These are phyloP conservation scores for Stenurella melanura DNA, from an alignment of 2,888 invertebrate genomes.

Conservation along the genomic window DNA sequence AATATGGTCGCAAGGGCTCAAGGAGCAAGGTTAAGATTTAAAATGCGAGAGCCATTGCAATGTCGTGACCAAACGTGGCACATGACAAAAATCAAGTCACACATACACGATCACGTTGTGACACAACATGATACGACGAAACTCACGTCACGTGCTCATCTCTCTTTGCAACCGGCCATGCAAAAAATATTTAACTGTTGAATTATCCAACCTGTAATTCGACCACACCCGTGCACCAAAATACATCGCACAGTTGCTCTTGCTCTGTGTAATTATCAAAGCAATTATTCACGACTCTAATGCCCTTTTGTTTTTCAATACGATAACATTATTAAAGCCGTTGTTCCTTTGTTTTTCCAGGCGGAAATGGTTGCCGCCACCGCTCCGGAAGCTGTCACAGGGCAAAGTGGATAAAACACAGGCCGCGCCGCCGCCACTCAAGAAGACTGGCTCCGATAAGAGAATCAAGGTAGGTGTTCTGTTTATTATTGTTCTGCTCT, in stretches of 20 bases:
- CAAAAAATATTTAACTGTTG: background rate
- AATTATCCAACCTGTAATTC: background rate
- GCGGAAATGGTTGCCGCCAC: conserved; percentile 92
- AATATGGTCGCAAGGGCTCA: no score
- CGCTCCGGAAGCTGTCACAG: conserved; percentile 91
- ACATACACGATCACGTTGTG: no score
- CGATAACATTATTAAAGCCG: conserved; percentile 27
- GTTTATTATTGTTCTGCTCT: conserved; percentile 4
- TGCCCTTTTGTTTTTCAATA: conserved; percentile 42
- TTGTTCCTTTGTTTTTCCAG: conserved; percentile 73
- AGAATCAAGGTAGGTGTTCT: conserved; percentile 82
- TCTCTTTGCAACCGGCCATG: no score
- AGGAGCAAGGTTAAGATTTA: no score
- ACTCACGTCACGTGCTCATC: no score
- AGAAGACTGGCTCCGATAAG: conserved; percentile 89
- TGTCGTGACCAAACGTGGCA: no score
- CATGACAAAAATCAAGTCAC: no score
- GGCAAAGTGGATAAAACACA: conserved; percentile 88
- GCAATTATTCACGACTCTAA: conserved; percentile 43
- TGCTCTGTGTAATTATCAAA: conserved; percentile 44
- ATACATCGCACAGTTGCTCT: background rate
- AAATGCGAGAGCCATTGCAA: no score
- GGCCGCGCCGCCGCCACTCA: conserved; percentile 78
- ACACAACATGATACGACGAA: no score
- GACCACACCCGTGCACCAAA: background rate